Percentiles rank a stretch among this genome's conserved stretches.
phyloP scores from a whole-genome alignment of 2,888 invertebrate genomes.

The Oxystoma pomonae region DNA sequence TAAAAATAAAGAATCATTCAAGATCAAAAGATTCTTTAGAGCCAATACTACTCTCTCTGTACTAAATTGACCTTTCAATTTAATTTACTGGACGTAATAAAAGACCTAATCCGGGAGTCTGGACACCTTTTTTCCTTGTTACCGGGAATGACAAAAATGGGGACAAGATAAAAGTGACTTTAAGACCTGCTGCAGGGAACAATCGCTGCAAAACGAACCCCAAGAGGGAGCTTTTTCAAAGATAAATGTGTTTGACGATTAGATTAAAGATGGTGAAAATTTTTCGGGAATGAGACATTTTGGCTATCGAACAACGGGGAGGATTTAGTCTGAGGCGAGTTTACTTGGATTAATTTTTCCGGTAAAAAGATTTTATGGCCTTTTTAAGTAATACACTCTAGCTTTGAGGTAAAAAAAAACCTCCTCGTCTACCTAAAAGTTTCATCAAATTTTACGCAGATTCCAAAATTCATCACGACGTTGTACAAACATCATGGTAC shows the following conservation, averaged over 20 bases:
- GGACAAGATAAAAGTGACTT: conserved; percentile 24
- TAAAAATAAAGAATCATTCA: too few relatives aligned
- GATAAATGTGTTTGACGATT: conserved; percentile 26
- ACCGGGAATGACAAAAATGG: conserved; percentile 24
- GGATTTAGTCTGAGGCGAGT: neutral
- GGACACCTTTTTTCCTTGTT: conserved; percentile 22
- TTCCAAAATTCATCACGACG: too few relatives aligned
- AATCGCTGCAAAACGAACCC: conserved; percentile 22
- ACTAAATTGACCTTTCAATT: neutral
- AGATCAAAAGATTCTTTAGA: neutral
- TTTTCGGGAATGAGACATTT: conserved; percentile 9
- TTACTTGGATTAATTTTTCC: too few relatives aligned
- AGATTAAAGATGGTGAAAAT: conserved; percentile 26
- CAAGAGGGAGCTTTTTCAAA: conserved; percentile 19
- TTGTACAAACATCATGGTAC: too few relatives aligned
- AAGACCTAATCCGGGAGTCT: conserved; percentile 15
- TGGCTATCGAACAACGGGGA: neutral
- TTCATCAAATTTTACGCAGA: too few relatives aligned
- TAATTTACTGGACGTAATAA: conserved; percentile 8
- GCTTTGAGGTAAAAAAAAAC: too few relatives aligned
- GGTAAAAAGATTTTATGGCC: too few relatives aligned
- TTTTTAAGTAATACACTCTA: too few relatives aligned
- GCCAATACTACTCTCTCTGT: neutral
- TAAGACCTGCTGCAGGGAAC: conserved; percentile 23
- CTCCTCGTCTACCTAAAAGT: too few relatives aligned